Percentiles rank a stretch among this genome's conserved stretches.
These are phyloP conservation scores for Axea sp. DNA, from an alignment of 2,888 invertebrate genomes.

Conservation along the genomic window DNA sequence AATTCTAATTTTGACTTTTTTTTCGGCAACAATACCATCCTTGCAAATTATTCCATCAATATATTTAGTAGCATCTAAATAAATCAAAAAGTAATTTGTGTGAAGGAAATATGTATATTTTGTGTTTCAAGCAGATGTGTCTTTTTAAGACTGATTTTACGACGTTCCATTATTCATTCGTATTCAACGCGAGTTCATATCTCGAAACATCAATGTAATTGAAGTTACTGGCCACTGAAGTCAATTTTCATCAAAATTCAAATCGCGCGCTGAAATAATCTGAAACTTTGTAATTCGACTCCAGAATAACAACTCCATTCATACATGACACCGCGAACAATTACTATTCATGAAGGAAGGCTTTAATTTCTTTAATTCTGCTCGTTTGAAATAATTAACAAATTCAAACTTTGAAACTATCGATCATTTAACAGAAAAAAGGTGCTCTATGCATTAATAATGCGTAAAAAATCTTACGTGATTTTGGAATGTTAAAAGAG, in stretches of 20 bases:
- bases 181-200: slow-evolving; percentile 52
- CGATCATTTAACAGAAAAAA: slow-evolving; percentile 18
- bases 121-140: slow-evolving; percentile 20
- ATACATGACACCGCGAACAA: slow-evolving; percentile 50
- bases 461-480: slow-evolving; percentile 65
- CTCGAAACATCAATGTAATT: slow-evolving; percentile 60
- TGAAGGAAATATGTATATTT: slow-evolving; percentile 10
- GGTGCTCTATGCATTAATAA: slow-evolving; percentile 44
- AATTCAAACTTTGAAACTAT: slow-evolving; percentile 23
- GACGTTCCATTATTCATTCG: slow-evolving; percentile 54
- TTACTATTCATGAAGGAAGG: slow-evolving; percentile 51
- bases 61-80: too few relatives aligned
- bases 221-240: slow-evolving; percentile 54
- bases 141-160: slow-evolving; percentile 40
- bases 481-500: too few relatives aligned
- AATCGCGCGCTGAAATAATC: slow-evolving; percentile 58
- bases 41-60: too few relatives aligned
- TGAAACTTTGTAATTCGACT: slow-evolving; percentile 57
- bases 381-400: slow-evolving; percentile 40
- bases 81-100: slow-evolving; percentile 5
- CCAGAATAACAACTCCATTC: slow-evolving; percentile 52
- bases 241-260: slow-evolving; percentile 58
- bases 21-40: too few relatives aligned
- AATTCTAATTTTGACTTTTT: too few relatives aligned
- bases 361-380: slow-evolving; percentile 41